A percentile compares a stretch with the other conserved stretches of the same genome.
These are phyloP conservation scores for Nothobranchius furzeri DNA, from an alignment of 2,113 vertebrate species.

Conservation along the genomic window DNA sequence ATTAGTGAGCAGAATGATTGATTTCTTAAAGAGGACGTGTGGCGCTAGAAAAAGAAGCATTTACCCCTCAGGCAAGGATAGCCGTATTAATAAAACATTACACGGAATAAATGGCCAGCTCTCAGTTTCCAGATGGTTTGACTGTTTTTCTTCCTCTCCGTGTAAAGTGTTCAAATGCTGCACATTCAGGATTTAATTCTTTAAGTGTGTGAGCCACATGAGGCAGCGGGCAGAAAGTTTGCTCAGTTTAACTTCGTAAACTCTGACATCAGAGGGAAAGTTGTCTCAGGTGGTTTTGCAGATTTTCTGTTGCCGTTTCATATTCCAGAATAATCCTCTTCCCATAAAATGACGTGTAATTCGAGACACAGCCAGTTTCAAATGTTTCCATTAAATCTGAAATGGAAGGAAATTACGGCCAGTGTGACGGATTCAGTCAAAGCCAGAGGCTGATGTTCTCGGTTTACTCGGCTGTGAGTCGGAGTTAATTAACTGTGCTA, in stretches of 20 bases:
- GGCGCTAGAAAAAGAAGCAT: constrained; percentile 60
- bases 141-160: constrained; percentile 46
- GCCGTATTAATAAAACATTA: constrained; percentile 80
- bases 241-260: constrained; percentile 15
- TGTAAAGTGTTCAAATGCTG: constrained; percentile 33
- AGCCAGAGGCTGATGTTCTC: constrained; percentile 44
- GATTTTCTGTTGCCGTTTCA: constrained; percentile 7
- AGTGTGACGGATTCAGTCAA: constrained; percentile 61
- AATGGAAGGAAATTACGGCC: constrained; percentile 59
- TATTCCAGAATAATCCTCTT: constrained; percentile 16
- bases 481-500: constrained; percentile 67
- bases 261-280: constrained; percentile 18
- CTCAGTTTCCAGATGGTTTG: constrained; percentile 47
- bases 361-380: constrained; percentile 38
- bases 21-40: constrained; percentile 62
- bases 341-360: constrained; percentile 30
- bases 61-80: constrained; percentile 63
- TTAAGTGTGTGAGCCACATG: not conserved
- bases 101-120: constrained; percentile 55
- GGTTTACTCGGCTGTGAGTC: constrained; percentile 58
- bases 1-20: constrained; percentile 71
- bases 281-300: constrained; percentile 14
- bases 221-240: constrained; percentile 10
- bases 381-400: constrained; percentile 58
- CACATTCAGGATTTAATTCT: constrained; percentile 33